Evolutionary conservation across 2,113 vertebrate species (phyloP).

Genomic region (Agapornis roseicollis): DNA sequence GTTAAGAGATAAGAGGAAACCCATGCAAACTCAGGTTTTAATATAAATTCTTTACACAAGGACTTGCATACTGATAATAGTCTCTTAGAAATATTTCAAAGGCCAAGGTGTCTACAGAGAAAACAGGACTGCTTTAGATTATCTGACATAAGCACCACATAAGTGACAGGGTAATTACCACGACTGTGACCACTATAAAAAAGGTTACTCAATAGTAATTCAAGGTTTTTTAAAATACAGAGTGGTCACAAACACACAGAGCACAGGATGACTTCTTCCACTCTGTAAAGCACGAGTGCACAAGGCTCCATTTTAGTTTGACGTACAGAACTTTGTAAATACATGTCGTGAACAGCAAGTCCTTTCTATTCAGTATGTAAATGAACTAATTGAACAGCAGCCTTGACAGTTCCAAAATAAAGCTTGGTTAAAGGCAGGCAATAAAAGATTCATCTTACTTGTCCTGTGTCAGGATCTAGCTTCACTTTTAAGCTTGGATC

Average conservation of each 20-base stretch:
- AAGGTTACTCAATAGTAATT: not conserved
- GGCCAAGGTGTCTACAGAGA: not conserved
- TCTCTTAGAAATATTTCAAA: not conserved
- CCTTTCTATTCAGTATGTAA: not conserved
- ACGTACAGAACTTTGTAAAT: not conserved
- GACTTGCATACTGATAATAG: not conserved
- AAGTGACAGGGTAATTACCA: not conserved
- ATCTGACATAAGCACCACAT: not conserved
- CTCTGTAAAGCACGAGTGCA: not conserved
- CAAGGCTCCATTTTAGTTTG: not conserved
- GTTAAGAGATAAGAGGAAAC: not conserved
- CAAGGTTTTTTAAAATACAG: not conserved
- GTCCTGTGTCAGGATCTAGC: constrained; percentile 81
- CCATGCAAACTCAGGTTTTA: not conserved
- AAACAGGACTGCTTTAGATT: not conserved
- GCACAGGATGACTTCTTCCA: not conserved
- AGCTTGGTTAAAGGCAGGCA: not conserved
- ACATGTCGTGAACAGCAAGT: not conserved
- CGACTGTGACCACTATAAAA: not conserved
- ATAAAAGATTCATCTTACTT: constrained; percentile 62
- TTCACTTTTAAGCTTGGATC: constrained; percentile 89
- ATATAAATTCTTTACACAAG: not conserved
- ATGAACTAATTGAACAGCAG: not conserved
- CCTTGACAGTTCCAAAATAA: not conserved
- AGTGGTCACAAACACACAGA: not conserved